A percentile compares a stretch with the other conserved stretches of the same genome.
Evolutionary conservation across 2,797 vertebrate genomes (phyloP).

Genomic region (Meriones psammophilus): DNA sequence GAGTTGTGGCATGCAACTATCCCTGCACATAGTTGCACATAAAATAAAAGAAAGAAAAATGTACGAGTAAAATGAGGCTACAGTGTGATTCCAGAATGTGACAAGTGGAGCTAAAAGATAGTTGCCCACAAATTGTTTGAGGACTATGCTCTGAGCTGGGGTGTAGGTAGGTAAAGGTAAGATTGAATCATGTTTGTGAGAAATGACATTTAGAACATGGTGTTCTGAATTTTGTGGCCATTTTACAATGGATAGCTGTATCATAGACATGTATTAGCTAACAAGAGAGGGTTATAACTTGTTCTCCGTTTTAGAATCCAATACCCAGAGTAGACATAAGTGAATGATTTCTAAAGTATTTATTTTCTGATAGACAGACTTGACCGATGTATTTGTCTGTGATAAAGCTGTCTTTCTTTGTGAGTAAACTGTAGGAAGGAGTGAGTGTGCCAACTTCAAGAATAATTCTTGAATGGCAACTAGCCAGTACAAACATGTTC

Average conservation of each 20-base stretch:
- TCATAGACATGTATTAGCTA: neutral
- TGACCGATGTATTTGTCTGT: constrained; percentile 33
- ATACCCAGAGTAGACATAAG: neutral
- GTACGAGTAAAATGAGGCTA: neutral
- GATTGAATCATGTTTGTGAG: neutral
- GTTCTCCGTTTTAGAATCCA: constrained; percentile 30
- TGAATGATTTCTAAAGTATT: constrained; percentile 46
- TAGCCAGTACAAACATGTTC: neutral
- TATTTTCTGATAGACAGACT: constrained; percentile 33
- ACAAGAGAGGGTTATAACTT: neutral
- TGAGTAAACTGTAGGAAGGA: neutral
- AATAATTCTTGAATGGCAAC: constrained; percentile 5
- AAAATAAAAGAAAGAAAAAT: neutral
- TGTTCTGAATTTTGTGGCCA: constrained; percentile 24
- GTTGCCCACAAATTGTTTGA: neutral
- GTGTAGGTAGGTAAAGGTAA: neutral
- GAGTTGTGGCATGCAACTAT: no score
- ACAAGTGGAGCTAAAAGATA: neutral
- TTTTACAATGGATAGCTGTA: neutral
- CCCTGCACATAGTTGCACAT: neutral
- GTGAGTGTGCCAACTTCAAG: neutral
- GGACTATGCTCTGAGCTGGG: neutral
- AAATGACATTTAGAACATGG: neutral
- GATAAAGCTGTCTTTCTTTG: constrained; percentile 49
- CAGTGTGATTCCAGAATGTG: neutral